Percentiles rank a stretch among this genome's conserved stretches.
These are phyloP conservation scores for Sycophila sp. DNA, from an alignment of 1,140 invertebrate genomes.

Conservation along the genomic window DNA sequence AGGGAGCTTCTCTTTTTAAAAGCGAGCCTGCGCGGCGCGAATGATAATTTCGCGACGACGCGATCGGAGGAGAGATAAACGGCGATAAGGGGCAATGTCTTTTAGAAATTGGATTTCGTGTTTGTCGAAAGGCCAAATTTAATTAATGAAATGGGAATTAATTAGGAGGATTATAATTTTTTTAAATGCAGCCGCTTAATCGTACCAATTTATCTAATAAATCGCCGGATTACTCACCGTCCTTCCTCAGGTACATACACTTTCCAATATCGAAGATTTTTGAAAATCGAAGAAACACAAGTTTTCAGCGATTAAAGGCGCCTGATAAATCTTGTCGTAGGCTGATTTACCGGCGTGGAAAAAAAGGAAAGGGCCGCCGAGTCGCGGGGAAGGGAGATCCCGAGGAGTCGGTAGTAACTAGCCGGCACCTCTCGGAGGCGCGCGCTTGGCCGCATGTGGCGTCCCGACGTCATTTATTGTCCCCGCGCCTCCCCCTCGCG, in stretches of 20 bases:
- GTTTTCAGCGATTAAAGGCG: background rate
- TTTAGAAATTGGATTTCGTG: no score
- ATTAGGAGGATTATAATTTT: no score
- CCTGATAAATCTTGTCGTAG: conserved; percentile 11
- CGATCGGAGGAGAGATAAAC: no score
- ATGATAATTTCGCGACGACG: background rate
- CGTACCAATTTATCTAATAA: no score
- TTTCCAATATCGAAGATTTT: background rate
- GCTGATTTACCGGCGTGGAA: conserved; percentile 10
- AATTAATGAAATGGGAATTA: no score
- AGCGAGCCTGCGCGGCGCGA: background rate
- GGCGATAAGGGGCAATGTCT: no score
- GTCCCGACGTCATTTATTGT: conserved; percentile 61
- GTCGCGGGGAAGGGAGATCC: conserved; percentile 38
- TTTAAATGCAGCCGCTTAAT: no score
- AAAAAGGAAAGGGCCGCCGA: conserved; percentile 29
- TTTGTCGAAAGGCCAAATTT: no score
- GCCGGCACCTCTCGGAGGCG: no score
- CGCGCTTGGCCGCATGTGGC: conserved; percentile 51
- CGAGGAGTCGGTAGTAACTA: no score
- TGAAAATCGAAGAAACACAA: background rate
- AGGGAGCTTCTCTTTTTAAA: no score
- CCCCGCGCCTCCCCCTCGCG: conserved; percentile 42
- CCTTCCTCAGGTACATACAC: background rate
- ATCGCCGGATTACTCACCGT: no score